Evolutionary conservation across 2,113 vertebrate genomes (phyloP), one percentile per base, ranked within the genome.

Genomic region (Mellivora capensis): DNA sequence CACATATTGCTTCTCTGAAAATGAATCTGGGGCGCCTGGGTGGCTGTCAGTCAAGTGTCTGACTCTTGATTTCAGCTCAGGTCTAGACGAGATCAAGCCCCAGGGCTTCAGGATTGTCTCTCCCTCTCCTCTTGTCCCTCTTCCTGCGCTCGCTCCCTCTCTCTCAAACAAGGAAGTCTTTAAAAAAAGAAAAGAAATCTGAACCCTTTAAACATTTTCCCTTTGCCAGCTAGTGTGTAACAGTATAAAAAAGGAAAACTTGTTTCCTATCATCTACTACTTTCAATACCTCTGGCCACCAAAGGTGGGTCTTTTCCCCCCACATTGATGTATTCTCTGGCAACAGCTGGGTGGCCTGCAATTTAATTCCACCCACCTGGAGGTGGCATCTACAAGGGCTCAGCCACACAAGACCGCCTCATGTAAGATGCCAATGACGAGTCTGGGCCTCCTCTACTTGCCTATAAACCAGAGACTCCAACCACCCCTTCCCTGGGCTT

Each of bases 121-220:
- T n/a, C 67, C n/a, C 7, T 37, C 34, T 15, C 34, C 34, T 34
- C 5, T 31, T 14, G 61, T 31, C 61, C 61, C 27, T 62, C 27
- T 31, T 13, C 27, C 62, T 4, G 14, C 14, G 3, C 29, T 1
- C 13, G 6, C 2, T 2, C 31, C 2, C 67, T n/a, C 34, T n/a
- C 67, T 20, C 34, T 69, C 34, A 10, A 21, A 69, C n/a, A 69
- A n/a, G 14, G 17, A 17, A 34, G 31, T n/a, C 64, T 69, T 69
- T n/a, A 18, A 67, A 67, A 34, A 34, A 34, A 15, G 54, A 67
- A 89, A 93, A 92, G 15, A 29, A 85, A 72, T 34, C 34, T n/a
- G 4, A 57, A 27, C 17, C 72, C 31, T 49, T 89, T n/a, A 44
- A 54, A 44, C 29, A n/a, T 42, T 49, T 87, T 74, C 93, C 37